Evolutionary conservation across 2,113 vertebrate species (phyloP).

Genomic region (Scopus umbretta): DNA sequence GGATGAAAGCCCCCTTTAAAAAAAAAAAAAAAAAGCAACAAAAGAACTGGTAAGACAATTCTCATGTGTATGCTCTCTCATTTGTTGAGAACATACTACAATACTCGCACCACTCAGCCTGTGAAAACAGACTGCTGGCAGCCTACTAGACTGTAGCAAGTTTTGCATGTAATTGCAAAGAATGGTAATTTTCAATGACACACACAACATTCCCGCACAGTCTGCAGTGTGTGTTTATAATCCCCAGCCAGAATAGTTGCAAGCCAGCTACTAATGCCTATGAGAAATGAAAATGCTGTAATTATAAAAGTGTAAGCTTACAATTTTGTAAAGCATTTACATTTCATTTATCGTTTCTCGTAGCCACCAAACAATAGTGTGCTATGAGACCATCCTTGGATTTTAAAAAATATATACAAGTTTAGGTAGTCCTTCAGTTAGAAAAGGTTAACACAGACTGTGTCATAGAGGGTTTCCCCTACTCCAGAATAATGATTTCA

Average conservation of each 20-base stretch:
- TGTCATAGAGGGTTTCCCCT: not conserved
- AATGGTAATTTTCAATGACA: not conserved
- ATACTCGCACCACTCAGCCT: not conserved
- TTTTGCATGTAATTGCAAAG: not conserved
- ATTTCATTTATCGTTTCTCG: not conserved
- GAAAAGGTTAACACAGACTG: not conserved
- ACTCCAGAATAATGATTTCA: not conserved
- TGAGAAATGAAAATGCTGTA: not conserved
- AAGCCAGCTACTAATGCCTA: not conserved
- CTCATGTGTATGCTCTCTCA: not conserved
- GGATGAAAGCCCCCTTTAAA: not conserved
- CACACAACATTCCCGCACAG: not conserved
- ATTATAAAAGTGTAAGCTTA: not conserved
- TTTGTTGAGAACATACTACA: not conserved
- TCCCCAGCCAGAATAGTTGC: not conserved
- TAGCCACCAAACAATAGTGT: not conserved
- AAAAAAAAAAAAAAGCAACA: not conserved
- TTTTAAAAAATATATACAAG: not conserved
- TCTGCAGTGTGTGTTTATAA: not conserved
- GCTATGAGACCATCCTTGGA: not conserved
- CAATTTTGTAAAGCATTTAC: not conserved
- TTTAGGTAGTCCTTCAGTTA: not conserved
- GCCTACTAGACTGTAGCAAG: not conserved
- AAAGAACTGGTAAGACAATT: not conserved
- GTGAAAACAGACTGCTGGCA: not conserved